phyloP scores from a whole-genome alignment of 2,113 vertebrate genomes.

The Speoplatyrhinus poulsoni region DNA sequence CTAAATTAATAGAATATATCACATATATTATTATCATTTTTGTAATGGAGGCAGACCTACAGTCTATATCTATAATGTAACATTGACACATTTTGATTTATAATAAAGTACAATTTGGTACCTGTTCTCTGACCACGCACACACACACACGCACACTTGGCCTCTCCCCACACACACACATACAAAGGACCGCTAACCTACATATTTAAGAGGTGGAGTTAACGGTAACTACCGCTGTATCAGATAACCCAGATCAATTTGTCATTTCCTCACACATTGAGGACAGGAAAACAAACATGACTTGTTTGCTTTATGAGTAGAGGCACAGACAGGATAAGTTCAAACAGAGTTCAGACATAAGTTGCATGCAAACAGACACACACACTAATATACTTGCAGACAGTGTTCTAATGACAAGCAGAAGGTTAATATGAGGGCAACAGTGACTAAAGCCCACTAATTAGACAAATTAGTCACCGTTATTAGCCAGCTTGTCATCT shows the following conservation, averaged over 20 bases:
- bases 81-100: too few relatives aligned
- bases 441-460: conserved; percentile 58
- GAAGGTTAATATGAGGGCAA: conserved; percentile 63
- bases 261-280: conserved; percentile 34
- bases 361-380: neutral
- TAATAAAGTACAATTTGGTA: too few relatives aligned
- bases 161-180: conserved; percentile 8
- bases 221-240: conserved; percentile 17
- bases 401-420: conserved; percentile 62
- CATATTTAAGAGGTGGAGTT: conserved; percentile 30
- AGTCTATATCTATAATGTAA: too few relatives aligned
- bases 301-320: conserved; percentile 37
- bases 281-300: conserved; percentile 18
- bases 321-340: conserved; percentile 33
- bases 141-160: conserved; percentile 4
- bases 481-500: conserved; percentile 59
- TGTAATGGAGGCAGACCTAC: too few relatives aligned
- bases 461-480: conserved; percentile 60
- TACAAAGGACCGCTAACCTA: conserved; percentile 20
- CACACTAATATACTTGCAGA: neutral
- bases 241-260: conserved; percentile 10
- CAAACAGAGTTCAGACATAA: conserved; percentile 38
- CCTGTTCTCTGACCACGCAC: neutral
- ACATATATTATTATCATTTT: too few relatives aligned
- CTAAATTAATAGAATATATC: too few relatives aligned